Conservation (phyloP, 2,888 invertebrate genomes). For the Eupithecia abbreviata region DNA sequence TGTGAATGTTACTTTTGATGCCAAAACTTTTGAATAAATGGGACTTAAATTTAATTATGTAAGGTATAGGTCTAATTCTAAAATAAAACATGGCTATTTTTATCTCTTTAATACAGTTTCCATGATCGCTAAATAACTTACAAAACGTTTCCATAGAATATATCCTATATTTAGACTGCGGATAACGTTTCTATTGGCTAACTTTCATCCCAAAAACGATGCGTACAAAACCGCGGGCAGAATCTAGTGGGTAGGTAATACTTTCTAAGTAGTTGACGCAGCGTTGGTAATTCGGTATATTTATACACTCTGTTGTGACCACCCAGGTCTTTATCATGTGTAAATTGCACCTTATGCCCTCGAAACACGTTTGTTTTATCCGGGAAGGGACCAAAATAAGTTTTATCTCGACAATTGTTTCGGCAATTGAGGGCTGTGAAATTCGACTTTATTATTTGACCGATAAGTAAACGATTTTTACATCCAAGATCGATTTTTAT, state of each 20-base stretch:
- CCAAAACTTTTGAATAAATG: background rate
- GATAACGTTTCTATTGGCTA: background rate
- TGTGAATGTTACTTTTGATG: background rate
- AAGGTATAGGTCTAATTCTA: background rate
- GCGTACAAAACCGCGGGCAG: background rate
- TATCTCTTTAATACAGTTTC: background rate
- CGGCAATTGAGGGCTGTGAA: conserved; percentile 21
- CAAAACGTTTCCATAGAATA: too few species aligned
- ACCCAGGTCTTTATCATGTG: conserved; percentile 39
- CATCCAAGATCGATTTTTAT: conserved; percentile 6
- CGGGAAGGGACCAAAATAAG: conserved; percentile 22
- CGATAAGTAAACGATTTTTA: conserved; percentile 24
- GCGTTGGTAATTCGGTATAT: background rate
- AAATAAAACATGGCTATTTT: background rate
- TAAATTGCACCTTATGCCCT: conserved; percentile 31
- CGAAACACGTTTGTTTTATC: conserved; percentile 23
- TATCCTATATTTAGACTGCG: background rate
- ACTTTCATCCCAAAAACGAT: background rate
- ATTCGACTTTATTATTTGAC: conserved; percentile 17
- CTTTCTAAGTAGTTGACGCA: background rate
- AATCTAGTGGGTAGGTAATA: background rate
- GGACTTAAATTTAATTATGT: background rate
- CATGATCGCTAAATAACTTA: background rate
- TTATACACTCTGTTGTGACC: conserved; percentile 26
- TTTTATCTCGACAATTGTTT: conserved; percentile 29